phyloP scores from a whole-genome alignment of 30 jellyfish, hydroid and myxozoan genomes.

The Hydractinia echinata region DNA sequence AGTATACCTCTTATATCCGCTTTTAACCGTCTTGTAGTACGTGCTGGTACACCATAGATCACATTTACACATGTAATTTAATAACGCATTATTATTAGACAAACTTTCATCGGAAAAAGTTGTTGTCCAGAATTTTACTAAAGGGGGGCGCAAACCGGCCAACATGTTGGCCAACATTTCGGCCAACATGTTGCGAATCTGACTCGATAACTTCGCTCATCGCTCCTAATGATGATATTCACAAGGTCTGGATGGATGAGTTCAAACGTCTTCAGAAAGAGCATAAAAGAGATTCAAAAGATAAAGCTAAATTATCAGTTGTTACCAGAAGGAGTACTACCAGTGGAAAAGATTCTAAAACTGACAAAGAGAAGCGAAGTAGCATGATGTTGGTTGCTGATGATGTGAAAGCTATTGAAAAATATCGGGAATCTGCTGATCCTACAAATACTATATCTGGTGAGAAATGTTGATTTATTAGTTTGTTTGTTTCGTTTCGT shows the following conservation, averaged over 20 bases:
- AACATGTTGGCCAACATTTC: too few relatives aligned
- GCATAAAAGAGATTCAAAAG: slow-evolving; percentile 26
- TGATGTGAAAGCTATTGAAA: slow-evolving; percentile 75
- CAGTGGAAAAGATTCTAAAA: slow-evolving; percentile 3
- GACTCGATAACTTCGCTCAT: slow-evolving; percentile 20
- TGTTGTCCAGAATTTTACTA: too few relatives aligned
- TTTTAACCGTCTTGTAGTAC: too few relatives aligned
- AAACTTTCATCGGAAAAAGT: too few relatives aligned
- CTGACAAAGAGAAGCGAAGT: slow-evolving; percentile 66
- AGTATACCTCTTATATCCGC: too few relatives aligned
- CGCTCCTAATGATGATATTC: slow-evolving; percentile 52
- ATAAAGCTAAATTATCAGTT: neutral
- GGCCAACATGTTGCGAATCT: too few relatives aligned
- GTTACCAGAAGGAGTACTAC: neutral
- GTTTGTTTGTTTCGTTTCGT: neutral
- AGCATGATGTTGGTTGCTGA: slow-evolving; percentile 64
- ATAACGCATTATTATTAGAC: too few relatives aligned
- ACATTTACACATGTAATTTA: too few relatives aligned
- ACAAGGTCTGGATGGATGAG: slow-evolving; percentile 49
- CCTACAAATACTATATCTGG: slow-evolving; percentile 82
- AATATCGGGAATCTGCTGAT: slow-evolving; percentile 59
- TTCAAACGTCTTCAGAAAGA: slow-evolving; percentile 40
- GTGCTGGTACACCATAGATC: too few relatives aligned
- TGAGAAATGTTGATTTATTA: neutral
- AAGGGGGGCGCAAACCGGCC: too few relatives aligned